Evolutionary conservation across 1,140 invertebrate genomes (phyloP).

Genomic region (Hylaeus volcanicus): DNA sequence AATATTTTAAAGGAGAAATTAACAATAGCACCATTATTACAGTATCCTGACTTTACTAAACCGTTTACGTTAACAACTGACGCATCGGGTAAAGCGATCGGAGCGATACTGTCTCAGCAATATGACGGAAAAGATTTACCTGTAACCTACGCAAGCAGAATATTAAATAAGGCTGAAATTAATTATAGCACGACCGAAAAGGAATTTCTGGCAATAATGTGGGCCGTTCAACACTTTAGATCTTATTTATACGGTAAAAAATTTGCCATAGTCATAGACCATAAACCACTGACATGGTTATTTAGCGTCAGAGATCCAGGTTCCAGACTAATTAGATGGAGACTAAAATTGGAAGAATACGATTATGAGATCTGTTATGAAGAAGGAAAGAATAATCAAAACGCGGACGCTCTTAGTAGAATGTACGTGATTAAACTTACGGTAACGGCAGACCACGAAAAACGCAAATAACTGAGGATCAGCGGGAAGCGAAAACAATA

Average conservation of each 20-base stretch:
- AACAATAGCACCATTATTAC: no score
- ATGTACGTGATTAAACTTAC: background rate
- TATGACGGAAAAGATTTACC: background rate
- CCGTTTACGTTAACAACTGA: no score
- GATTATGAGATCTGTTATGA: constrained; percentile 41
- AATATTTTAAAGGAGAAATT: no score
- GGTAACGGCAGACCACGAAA: background rate
- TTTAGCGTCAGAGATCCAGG: constrained; percentile 5
- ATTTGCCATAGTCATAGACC: constrained; percentile 73
- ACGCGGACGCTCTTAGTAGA: constrained; percentile 54
- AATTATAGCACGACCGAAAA: no score
- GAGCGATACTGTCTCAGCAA: constrained; percentile 43
- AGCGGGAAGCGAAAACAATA: constrained; percentile 11
- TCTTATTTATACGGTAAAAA: constrained; percentile 60
- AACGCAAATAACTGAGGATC: constrained; percentile 11
- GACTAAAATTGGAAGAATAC: constrained; percentile 35
- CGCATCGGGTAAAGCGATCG: no score
- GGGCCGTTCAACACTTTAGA: background rate
- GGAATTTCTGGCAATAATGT: no score
- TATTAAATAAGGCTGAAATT: no score
- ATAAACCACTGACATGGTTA: constrained; percentile 67
- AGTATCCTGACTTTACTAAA: no score
- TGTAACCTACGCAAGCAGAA: no score
- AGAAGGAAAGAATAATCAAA: constrained; percentile 27
- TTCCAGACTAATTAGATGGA: constrained; percentile 49